Evolutionary conservation across 1,140 invertebrate genomes (phyloP), one percentile per base, ranked within the genome.

Genomic region (Heliothis subflexa): DNA sequence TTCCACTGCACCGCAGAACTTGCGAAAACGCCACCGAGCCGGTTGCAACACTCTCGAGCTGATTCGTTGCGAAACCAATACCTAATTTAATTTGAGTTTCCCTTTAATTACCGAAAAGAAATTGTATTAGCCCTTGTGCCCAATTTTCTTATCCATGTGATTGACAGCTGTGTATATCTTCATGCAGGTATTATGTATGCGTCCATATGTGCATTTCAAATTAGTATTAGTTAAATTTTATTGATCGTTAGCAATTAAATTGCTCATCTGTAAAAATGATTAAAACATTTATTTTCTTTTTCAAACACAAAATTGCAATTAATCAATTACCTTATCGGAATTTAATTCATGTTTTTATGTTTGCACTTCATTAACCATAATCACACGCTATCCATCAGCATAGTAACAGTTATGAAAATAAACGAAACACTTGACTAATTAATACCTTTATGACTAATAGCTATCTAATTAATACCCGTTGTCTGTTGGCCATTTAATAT

Each of bases 11-110:
- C 61, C 61, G 50, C 25, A 66, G n/a, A 5, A 55, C n/a, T 77
- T 77, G 50, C 74, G 72, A 68, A 77, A 66, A 66, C 50, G 33
- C 59, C 62, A 68, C 61, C 25, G 28, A 68, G 66, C 50, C 61
- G 5, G 74, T 77, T 77, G 52, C 62, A 68, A 77, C 25, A 77
- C 62, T 25, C 2, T 77, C 61, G 33, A 75, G 4, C 16, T 21
- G 50, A 52, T 75, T 18, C 9, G 61, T 77, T 77, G n/a, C 57
- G 62, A 77, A 77, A 77, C 49, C 47, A 55, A 18, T 66, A 55
- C 52, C 10, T 55, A 77, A 47, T 66, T 66, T 77, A n/a, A 68
- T 66, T 77, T 45, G 0, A 45, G 50, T 77, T 77, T 68, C 62
- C 61, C 62, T 57, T 74, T 28, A 50, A 62, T 64, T 64, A 45